phyloP scores from a whole-genome alignment of 1,140 invertebrate genomes.

The Mycetomoellerius zeteki region DNA sequence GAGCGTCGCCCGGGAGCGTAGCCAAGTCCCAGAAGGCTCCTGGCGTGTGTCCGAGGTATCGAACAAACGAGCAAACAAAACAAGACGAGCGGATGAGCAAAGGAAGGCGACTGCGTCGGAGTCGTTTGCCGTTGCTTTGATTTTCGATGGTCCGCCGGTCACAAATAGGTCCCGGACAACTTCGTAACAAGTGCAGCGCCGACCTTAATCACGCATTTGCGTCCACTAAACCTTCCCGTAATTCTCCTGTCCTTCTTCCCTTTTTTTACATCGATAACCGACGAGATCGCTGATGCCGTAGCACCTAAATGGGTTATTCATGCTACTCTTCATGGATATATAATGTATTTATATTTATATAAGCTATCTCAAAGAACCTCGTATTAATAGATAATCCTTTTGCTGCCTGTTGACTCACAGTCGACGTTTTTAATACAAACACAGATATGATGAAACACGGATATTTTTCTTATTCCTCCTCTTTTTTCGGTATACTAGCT shows the following conservation, averaged over 20 bases:
- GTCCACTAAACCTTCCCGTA: slow-evolving; percentile 33
- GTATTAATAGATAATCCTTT: neutral
- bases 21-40: slow-evolving; percentile 39
- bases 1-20: neutral
- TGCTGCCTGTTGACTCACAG: neutral
- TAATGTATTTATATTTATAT: slow-evolving; percentile 5
- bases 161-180: slow-evolving; percentile 73
- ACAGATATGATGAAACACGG: neutral
- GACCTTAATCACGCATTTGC: slow-evolving; percentile 56
- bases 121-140: slow-evolving; percentile 74
- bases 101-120: slow-evolving; percentile 66
- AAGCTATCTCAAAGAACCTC: neutral
- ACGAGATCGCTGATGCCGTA: neutral
- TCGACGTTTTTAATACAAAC: slow-evolving; percentile 26
- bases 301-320: slow-evolving; percentile 14
- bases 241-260: slow-evolving; percentile 8
- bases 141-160: slow-evolving; percentile 76
- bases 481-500: neutral
- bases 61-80: slow-evolving; percentile 81
- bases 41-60: slow-evolving; percentile 75
- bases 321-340: neutral
- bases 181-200: slow-evolving; percentile 76
- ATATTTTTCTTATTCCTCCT: neutral
- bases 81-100: slow-evolving; percentile 54
- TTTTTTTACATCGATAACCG: slow-evolving; percentile 10